Conservation (phyloP, 2,113 vertebrate genomes). For the Coptodon rendalli region DNA sequence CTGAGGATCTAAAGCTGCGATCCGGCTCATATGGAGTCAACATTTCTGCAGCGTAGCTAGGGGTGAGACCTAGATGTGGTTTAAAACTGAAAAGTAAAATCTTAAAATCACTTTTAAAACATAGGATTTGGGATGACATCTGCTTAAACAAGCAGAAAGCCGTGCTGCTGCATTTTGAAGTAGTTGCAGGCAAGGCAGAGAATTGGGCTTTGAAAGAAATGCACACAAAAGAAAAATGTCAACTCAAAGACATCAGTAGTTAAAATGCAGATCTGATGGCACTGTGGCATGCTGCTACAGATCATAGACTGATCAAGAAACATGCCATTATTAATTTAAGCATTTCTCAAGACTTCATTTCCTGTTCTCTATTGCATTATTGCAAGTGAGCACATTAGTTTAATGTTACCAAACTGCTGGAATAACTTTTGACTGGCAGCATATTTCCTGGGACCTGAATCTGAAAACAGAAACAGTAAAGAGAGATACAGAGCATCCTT, state of each 20-base stretch:
- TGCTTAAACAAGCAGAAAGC: background rate
- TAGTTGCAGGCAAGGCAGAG: background rate
- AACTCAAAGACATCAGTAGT: background rate
- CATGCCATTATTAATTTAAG: background rate
- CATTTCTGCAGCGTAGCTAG: background rate
- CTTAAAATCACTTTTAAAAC: background rate
- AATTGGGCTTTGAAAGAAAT: background rate
- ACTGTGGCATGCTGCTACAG: background rate
- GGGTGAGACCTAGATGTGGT: background rate
- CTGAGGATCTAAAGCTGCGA: background rate
- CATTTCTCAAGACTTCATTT: background rate
- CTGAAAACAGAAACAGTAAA: background rate
- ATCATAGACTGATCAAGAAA: background rate
- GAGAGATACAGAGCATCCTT: background rate
- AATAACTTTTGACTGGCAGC: background rate
- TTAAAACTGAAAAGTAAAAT: background rate
- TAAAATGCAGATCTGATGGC: background rate
- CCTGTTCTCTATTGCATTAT: background rate
- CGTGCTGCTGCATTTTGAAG: background rate
- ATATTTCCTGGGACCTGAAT: background rate
- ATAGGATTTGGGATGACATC: background rate
- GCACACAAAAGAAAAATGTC: background rate
- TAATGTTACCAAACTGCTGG: background rate
- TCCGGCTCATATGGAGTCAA: background rate
- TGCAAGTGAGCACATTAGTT: background rate